phyloP scores from a whole-genome alignment of 1,140 invertebrate genomes.

The Drosophila lini region DNA sequence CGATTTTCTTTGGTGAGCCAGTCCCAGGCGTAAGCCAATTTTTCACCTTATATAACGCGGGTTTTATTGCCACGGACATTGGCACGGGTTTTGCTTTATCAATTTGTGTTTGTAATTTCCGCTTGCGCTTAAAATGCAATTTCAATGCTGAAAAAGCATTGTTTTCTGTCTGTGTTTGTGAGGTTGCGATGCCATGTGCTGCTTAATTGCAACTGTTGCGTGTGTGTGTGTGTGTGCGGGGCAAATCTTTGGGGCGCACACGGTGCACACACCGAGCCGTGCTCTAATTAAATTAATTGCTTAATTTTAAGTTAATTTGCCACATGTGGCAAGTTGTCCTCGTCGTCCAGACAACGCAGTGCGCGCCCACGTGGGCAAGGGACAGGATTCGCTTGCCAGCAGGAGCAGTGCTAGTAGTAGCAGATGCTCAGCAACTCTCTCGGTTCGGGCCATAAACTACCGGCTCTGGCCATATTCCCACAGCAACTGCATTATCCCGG shows the following conservation, averaged over 20 bases:
- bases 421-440: conserved; percentile 50
- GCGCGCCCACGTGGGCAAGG: conserved; percentile 55
- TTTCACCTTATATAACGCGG: conserved; percentile 48
- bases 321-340: conserved; percentile 73
- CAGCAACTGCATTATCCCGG: conserved; percentile 45
- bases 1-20: conserved; percentile 22
- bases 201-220: conserved; percentile 73
- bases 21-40: conserved; percentile 41
- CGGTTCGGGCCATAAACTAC: conserved; percentile 59
- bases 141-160: conserved; percentile 41
- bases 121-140: conserved; percentile 54
- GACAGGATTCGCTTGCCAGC: conserved; percentile 8
- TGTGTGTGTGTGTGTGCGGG: conserved; percentile 36
- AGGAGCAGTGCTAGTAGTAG: neutral
- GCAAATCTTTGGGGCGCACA: conserved; percentile 59
- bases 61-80: conserved; percentile 41
- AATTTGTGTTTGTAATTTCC: conserved; percentile 77
- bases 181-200: neutral
- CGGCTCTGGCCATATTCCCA: conserved; percentile 26
- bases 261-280: conserved; percentile 14
- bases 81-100: conserved; percentile 26
- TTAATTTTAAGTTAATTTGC: conserved; percentile 82
- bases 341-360: conserved; percentile 39
- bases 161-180: neutral
- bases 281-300: conserved; percentile 81